These are phyloP conservation scores for Stigmatopora argus DNA, from an alignment of 2,113 vertebrate species.

Conservation along the genomic window DNA sequence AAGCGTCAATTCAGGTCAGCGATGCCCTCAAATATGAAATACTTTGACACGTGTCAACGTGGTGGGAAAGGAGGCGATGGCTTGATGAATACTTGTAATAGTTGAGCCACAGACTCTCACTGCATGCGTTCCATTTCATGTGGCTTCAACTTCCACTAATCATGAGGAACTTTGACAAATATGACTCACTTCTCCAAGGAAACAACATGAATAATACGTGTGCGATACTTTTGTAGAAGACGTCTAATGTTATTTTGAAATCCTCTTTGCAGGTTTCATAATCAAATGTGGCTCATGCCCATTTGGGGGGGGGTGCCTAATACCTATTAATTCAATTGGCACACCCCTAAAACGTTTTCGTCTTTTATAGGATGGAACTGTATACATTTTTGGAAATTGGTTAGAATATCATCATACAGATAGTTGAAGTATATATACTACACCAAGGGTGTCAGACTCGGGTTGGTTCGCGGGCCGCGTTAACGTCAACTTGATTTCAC, in stretches of 20 bases:
- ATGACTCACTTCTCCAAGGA: slow-evolving; percentile 8
- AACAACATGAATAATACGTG: background rate
- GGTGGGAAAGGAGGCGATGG: slow-evolving; percentile 41
- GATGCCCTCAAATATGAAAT: slow-evolving; percentile 33
- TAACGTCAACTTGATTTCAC: no score
- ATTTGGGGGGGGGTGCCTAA: no score
- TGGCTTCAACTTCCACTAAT: slow-evolving; percentile 26
- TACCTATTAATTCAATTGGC: no score
- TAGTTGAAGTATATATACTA: no score
- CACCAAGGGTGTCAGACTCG: no score
- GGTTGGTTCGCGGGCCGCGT: no score
- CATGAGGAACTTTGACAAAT: slow-evolving; percentile 21
- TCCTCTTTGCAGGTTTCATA: slow-evolving; percentile 17
- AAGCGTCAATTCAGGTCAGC: slow-evolving; percentile 18
- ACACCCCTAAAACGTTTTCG: no score
- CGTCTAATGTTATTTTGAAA: background rate
- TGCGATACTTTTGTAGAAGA: slow-evolving; percentile 5
- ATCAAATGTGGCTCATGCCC: no score
- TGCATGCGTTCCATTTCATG: slow-evolving; percentile 22
- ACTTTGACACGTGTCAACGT: slow-evolving; percentile 23
- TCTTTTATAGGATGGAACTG: no score
- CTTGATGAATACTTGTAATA: slow-evolving; percentile 45
- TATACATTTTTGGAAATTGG: no score
- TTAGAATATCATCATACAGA: no score
- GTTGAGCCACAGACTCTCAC: slow-evolving; percentile 47